Evolutionary conservation across 1,140 invertebrate genomes (phyloP), one percentile per base, ranked within the genome.

Genomic region (Drosophila carrolli): DNA sequence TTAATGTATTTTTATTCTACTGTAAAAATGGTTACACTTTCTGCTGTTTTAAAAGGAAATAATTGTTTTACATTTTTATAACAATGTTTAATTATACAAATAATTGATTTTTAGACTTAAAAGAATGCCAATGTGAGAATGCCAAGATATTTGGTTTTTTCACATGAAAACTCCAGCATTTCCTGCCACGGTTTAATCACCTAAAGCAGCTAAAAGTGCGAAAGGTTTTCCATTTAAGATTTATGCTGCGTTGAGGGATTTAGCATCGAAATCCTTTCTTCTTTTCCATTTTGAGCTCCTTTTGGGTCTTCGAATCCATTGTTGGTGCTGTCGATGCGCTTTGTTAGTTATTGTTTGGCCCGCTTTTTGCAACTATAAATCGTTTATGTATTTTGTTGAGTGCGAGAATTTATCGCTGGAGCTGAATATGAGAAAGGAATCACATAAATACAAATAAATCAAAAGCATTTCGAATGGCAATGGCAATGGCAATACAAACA

Each of bases 341-440:
- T 60, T 47, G 51, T 47, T 70, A 72, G 68, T 66, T 74, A 62
- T 68, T 84, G 73, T 68, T 77, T 81, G 81, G 43, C 48, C 50
- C 58, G 57, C 61, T 75, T 85, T 78, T 75, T 81, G 78, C 83
- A 75, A 82, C 82, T 82, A 86, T 86, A 88, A 86, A 88, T 86
- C 83, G 82, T 86, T 86, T 88, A 82, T 86, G 80, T 82, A 86
- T 88, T 88, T 88, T 86, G 82, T 86, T 86, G 78, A 86, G 82
- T 86, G 83, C 82, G 79, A 86, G 82, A 73, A 82, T 82, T 86
- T 86, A 86, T 86, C 71, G 83, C 71, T 63, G 67, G 62, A 86
- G 75, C 72, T 76, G 75, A 65, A 76, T 82, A 88, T 86, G 83
- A 76, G 79, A 79, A 82, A 65, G 60, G 83, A 88, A 88, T 86